Evolutionary conservation across 2,797 vertebrate genomes (phyloP).

Genomic region (Premnoplex brunnescens): DNA sequence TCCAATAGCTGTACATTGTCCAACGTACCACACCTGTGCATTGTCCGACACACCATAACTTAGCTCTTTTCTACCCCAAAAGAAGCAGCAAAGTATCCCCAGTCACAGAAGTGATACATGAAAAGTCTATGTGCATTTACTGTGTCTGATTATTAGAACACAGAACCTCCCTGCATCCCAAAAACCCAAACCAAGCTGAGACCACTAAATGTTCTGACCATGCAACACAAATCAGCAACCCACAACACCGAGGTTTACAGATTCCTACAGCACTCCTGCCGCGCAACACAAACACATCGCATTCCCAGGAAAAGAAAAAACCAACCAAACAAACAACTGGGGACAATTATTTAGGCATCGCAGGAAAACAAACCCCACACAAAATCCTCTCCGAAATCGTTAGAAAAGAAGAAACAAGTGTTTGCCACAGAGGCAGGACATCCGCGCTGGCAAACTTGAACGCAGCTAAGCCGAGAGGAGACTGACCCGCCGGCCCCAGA

Average conservation of each 20-base stretch:
- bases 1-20: neutral
- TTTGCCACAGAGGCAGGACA: neutral
- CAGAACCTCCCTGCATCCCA: neutral
- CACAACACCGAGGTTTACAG: neutral
- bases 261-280: neutral
- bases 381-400: neutral
- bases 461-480: accelerated
- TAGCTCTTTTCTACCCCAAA: neutral
- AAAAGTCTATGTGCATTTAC: neutral
- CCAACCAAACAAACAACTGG: neutral
- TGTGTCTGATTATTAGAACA: accelerated
- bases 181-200: neutral
- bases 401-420: neutral
- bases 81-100: neutral
- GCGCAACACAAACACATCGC: accelerated
- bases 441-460: neutral
- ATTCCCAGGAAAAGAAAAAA: accelerated
- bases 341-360: neutral
- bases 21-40: neutral
- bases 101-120: accelerated
- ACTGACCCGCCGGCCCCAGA: accelerated
- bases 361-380: neutral
- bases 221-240: accelerated
- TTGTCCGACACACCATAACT: neutral
- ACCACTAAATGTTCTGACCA: neutral